Base-by-base conservation (phyloP, 2,888 invertebrate species). In the Apamea anceps region DNA sequence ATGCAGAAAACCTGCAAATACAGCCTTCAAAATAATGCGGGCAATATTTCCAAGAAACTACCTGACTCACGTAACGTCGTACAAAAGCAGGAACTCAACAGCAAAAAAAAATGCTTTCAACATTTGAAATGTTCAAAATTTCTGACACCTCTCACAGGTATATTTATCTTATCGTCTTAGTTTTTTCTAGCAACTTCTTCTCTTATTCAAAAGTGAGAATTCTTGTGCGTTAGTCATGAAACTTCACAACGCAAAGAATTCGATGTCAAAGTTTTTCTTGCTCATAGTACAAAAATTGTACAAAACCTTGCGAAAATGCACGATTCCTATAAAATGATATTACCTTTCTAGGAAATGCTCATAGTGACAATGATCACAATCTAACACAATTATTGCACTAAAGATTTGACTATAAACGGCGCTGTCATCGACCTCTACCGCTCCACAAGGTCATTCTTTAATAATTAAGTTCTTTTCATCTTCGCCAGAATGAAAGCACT, bases 401-500 rank as follows among this genome's bases (percentile, higher is more conserved):
- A 78, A 73, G 18, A 80, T 82, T 84, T 81, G 42, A 57, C 73
- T 75, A 77, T 70, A 74, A 73, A 78, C 65, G n/a, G 28, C 18
- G 72, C 74, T 78, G 88, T 89, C 85, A 87, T 82, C 71, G 83
- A 88, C 86, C 88, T 82, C 71, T 71, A 62, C 42, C 10, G 68
- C 72, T 77, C 51, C 54, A 85, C 88, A 89, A 90, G 90, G 87
- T 86, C 84, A 82, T 75, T 83, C 79, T 82, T 81, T 75, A 89
- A 86, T 88, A 89, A 87, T 81, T 85, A 87, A 87, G 73, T 81
- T 80, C 81, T 84, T 86, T 83, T 80, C 82, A 84, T 86, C 83
- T 83, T 76, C 66, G 74, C 72, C 80, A 88, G 85, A 81, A 81
- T 84, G 85, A 79, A 84, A 86, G 77, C 85, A 88, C 88, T 89